Evolutionary conservation across 2,113 vertebrate genomes (phyloP).

Genomic region (Pseudonaja textilis): DNA sequence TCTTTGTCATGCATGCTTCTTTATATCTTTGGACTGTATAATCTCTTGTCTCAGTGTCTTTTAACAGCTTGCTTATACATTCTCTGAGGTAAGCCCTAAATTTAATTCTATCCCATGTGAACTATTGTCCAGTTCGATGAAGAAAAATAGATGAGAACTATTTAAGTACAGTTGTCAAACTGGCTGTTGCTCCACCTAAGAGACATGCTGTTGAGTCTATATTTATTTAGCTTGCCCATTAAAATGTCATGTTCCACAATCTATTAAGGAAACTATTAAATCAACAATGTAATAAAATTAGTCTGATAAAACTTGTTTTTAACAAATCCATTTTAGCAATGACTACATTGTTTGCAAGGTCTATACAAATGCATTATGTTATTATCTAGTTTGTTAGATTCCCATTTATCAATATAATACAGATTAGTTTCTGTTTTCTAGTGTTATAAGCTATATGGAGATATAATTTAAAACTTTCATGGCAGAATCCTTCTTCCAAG

Average conservation of each 20-base stretch:
- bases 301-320: not conserved
- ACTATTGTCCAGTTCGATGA: not conserved
- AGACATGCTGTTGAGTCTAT: not conserved
- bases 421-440: not conserved
- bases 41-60: not conserved
- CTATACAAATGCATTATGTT: not conserved
- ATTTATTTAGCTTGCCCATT: not conserved
- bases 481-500: not conserved
- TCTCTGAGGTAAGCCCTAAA: not conserved
- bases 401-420: not conserved
- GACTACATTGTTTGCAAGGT: not conserved
- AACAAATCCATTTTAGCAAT: not conserved
- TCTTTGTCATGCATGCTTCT: not conserved
- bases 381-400: not conserved
- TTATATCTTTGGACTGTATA: not conserved
- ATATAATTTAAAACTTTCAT: not conserved
- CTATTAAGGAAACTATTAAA: not conserved
- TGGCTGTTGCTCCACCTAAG: not conserved
- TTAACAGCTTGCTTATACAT: not conserved
- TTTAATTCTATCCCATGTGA: not conserved
- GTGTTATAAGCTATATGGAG: not conserved
- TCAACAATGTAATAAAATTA: not conserved
- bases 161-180: not conserved
- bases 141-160: not conserved
- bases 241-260: not conserved